These are phyloP conservation scores for Lepus europaeus DNA, from an alignment of 2,113 vertebrate species.

Conservation along the genomic window DNA sequence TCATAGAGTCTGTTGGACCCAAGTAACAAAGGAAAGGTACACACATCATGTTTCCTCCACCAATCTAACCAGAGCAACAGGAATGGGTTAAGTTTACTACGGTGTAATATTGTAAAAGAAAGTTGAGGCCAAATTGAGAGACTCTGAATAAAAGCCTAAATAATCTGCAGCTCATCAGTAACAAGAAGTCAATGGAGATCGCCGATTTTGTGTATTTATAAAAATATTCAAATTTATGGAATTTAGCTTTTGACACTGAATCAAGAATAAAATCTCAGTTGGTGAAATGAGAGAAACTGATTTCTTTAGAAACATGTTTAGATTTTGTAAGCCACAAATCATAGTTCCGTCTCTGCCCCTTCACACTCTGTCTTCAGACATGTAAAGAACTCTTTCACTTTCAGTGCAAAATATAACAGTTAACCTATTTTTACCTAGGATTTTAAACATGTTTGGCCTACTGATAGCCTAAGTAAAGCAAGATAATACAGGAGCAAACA, in stretches of 20 bases:
- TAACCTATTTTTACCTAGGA: slow-evolving; percentile 47
- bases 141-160: neutral
- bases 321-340: neutral
- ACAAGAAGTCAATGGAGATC: neutral
- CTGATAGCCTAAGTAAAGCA: neutral
- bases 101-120: neutral
- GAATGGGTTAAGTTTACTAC: neutral
- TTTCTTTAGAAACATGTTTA: neutral
- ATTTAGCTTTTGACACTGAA: neutral
- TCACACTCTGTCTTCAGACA: neutral
- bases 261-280: slow-evolving; percentile 28
- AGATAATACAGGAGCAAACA: neutral
- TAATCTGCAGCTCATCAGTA: neutral
- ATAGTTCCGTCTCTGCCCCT: neutral
- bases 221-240: neutral
- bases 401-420: neutral
- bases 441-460: neutral
- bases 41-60: neutral
- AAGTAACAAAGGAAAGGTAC: neutral
- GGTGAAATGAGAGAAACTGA: neutral
- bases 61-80: neutral
- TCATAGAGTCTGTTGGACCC: no score
- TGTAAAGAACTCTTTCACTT: neutral
- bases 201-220: neutral
- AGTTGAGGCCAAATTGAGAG: neutral